These are phyloP conservation scores for Sceliomorpha sp. DNA, from an alignment of 2,888 invertebrate species.

Conservation along the genomic window DNA sequence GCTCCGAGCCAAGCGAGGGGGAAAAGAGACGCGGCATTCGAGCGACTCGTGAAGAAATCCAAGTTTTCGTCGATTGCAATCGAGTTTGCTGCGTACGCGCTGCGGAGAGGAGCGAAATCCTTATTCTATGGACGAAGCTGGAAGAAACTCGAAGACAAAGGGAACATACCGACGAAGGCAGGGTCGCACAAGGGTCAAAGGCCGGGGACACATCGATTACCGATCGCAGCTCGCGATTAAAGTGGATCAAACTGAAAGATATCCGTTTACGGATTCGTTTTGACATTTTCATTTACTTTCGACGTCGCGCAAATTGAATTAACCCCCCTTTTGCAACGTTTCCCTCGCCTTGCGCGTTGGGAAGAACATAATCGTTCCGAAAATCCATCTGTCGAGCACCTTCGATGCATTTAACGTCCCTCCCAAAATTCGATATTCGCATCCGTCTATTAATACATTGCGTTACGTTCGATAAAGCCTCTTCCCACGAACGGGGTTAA, in stretches of 20 bases:
- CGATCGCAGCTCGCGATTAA: slow-evolving; percentile 44
- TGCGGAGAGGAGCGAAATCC: slow-evolving; percentile 35
- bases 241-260: slow-evolving; percentile 6
- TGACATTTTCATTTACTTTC: slow-evolving; percentile 24
- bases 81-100: slow-evolving; percentile 53
- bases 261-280: slow-evolving; percentile 16
- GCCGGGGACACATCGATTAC: slow-evolving; percentile 45
- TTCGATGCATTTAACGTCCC: no score
- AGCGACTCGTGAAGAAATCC: slow-evolving; percentile 55
- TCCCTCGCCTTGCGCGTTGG: no score
- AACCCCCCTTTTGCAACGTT: no score
- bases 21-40: slow-evolving; percentile 45
- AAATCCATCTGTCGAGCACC: no score
- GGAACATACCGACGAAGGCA: slow-evolving; percentile 41
- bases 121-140: slow-evolving; percentile 44
- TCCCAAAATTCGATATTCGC: no score
- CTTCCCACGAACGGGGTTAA: no score
- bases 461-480: no score
- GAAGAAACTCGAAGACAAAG: slow-evolving; percentile 51
- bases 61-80: slow-evolving; percentile 56
- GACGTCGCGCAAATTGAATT: not conserved
- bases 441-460: no score
- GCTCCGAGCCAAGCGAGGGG: slow-evolving; percentile 35
- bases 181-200: slow-evolving; percentile 49
- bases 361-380: no score